phyloP scores from a whole-genome alignment of 2,888 invertebrate species.

The Rotaria magnacalcarata region DNA sequence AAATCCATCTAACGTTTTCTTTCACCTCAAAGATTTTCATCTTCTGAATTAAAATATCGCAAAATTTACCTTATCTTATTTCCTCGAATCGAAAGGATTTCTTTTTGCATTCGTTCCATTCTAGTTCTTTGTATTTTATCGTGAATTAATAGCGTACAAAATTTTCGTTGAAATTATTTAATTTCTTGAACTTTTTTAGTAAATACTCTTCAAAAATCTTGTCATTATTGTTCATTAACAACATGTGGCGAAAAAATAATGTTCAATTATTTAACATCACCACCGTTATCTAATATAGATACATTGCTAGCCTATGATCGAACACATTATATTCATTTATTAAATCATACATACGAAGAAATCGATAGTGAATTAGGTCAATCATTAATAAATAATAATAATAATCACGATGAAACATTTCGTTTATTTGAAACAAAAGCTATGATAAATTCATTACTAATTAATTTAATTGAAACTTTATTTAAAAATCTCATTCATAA shows the following conservation, averaged over 20 bases:
- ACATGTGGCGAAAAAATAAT: not conserved
- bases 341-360: not conserved
- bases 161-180: too few species aligned
- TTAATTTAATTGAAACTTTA: not conserved
- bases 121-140: too few species aligned
- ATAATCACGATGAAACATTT: not conserved
- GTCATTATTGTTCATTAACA: not conserved
- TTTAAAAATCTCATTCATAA: not conserved
- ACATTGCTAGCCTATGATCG: not conserved
- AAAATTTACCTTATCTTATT: too few species aligned
- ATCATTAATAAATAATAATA: not conserved
- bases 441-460: not conserved
- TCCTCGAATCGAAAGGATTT: too few species aligned
- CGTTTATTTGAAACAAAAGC: conserved; percentile 11
- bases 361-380: not conserved
- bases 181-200: not conserved
- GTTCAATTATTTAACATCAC: not conserved
- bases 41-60: too few species aligned
- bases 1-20: too few species aligned
- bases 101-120: too few species aligned
- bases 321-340: not conserved
- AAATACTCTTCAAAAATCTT: not conserved
- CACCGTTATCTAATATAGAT: not conserved
- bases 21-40: too few species aligned
- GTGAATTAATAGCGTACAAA: not conserved